These are phyloP conservation scores for Philypnodon macrostomus DNA, from an alignment of 2,797 vertebrate species.

Conservation along the genomic window DNA sequence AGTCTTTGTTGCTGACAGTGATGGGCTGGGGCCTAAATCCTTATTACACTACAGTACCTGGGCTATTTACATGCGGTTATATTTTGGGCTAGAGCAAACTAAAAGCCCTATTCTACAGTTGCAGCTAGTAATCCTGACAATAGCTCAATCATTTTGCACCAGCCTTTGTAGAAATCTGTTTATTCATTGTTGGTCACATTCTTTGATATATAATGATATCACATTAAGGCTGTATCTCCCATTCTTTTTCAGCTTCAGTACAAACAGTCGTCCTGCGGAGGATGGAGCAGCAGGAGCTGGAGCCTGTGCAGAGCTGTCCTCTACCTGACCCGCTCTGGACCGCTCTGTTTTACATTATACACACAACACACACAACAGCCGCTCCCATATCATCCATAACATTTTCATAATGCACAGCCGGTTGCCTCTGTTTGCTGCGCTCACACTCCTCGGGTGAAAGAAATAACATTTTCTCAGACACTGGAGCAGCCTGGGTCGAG, in stretches of 20 bases:
- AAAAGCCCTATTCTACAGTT: no score
- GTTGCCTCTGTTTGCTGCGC: background rate
- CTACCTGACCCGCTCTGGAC: conserved; percentile 19
- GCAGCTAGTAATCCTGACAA: no score
- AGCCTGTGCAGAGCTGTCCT: conserved; percentile 14
- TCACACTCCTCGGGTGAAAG: conserved; percentile 17
- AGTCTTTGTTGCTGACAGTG: no score
- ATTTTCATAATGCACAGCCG: conserved; percentile 45
- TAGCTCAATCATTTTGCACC: no score
- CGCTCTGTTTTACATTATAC: conserved; percentile 26
- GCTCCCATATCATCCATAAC: conserved; percentile 36
- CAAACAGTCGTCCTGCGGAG: background rate
- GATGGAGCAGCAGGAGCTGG: background rate
- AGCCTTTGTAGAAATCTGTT: no score
- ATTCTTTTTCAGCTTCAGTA: background rate
- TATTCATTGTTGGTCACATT: no score
- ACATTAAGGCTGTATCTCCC: background rate
- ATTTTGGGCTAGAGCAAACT: no score
- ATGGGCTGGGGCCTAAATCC: no score
- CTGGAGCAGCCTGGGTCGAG: conserved; percentile 18
- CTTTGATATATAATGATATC: background rate
- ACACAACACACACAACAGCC: conserved; percentile 19
- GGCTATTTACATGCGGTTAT: no score
- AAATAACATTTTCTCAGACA: conserved; percentile 25
- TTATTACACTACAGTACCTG: no score